phyloP scores from a whole-genome alignment of 2,888 invertebrate genomes.

The Arrhopalites spinosus region DNA sequence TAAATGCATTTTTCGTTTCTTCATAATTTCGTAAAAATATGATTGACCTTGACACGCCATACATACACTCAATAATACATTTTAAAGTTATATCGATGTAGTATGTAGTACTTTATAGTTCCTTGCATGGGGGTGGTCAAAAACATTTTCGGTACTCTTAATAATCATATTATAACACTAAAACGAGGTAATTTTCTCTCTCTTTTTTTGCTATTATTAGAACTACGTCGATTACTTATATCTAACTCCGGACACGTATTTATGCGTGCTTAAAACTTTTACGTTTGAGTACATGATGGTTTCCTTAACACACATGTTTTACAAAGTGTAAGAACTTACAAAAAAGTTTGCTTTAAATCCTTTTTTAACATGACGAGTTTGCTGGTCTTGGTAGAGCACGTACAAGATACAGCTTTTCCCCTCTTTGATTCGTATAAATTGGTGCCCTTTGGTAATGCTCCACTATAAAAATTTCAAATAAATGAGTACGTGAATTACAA shows the following conservation, averaged over 20 bases:
- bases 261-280: not conserved
- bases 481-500: no score
- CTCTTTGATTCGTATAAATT: conserved; percentile 96
- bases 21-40: not conserved
- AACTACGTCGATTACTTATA: not conserved
- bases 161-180: no score
- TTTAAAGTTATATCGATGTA: not conserved
- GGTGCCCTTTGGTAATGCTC: conserved; percentile 98
- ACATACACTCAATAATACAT: conserved; percentile 11
- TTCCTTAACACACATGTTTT: not conserved
- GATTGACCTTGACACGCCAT: not conserved
- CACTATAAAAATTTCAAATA: conserved; percentile 65
- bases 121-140: no score
- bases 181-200: not conserved
- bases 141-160: not conserved
- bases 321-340: not conserved
- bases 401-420: conserved; percentile 95
- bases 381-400: conserved; percentile 79
- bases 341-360: not conserved
- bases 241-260: not conserved
- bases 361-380: conserved; percentile 37
- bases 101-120: not conserved
- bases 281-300: not conserved
- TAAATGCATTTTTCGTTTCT: conserved; percentile 13
- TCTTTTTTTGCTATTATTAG: not conserved